These are phyloP conservation scores for Pollenia labialis DNA, from an alignment of 2,888 invertebrate species.

Conservation along the genomic window DNA sequence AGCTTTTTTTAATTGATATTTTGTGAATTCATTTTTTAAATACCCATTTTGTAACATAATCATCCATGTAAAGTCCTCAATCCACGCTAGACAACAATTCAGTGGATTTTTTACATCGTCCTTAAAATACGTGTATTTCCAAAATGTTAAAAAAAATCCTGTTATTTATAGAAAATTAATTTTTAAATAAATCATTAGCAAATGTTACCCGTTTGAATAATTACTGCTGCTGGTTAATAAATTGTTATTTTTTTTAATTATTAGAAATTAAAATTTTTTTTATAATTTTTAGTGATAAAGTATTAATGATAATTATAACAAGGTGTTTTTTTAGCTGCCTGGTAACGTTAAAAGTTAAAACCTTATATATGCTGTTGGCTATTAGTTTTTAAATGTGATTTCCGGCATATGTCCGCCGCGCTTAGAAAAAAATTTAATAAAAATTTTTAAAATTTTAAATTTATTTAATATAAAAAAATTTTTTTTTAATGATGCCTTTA, in stretches of 20 bases:
- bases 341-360: neutral
- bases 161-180: slow-evolving; percentile 51
- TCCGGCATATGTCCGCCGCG: too few relatives aligned
- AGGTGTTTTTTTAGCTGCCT: neutral
- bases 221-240: slow-evolving; percentile 36
- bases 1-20: slow-evolving; percentile 21
- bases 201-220: slow-evolving; percentile 29
- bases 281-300: neutral
- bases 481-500: too few relatives aligned
- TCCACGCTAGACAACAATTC: neutral
- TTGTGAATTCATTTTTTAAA: slow-evolving; percentile 37
- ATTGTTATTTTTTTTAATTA: slow-evolving; percentile 35
- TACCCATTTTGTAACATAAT: slow-evolving; percentile 26
- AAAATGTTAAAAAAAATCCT: slow-evolving; percentile 1
- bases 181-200: slow-evolving; percentile 67
- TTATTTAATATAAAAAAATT: too few relatives aligned
- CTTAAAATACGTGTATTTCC: neutral
- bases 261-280: slow-evolving; percentile 22
- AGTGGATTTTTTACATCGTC: too few relatives aligned
- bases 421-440: too few relatives aligned
- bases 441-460: too few relatives aligned
- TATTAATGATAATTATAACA: slow-evolving; percentile 16
- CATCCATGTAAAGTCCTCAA: neutral
- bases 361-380: too few relatives aligned
- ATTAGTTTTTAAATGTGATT: too few relatives aligned